Evolutionary conservation across 2,888 invertebrate species (phyloP), one percentile per base, ranked within the genome.

Genomic region (Hedychridium roseum): DNA sequence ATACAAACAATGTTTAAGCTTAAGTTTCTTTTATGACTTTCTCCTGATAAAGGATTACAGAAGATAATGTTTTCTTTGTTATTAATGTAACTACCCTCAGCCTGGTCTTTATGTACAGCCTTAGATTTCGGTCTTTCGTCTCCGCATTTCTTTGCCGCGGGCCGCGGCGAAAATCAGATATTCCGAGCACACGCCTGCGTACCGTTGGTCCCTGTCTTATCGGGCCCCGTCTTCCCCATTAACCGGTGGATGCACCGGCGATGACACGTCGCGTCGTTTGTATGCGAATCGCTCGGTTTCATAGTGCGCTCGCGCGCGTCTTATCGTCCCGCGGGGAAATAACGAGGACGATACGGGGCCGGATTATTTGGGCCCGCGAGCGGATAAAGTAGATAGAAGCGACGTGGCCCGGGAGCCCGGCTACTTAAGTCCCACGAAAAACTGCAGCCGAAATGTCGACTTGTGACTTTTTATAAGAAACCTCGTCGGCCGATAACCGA

Each of bases 221-320:
- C 34, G 18, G 14, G 16, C 34, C 34, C 17, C 23, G 54, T 41
- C 32, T 53, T 59, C 57, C 55, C 58, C 45, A 61, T 66, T 63
- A 57, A 65, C 63, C 40, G 42, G 43, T 49, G 46, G 31, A 31
- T 27, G 15, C 36, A n/a, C 44, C 1, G 14, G 31, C 37, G 52
- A 50, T 36, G 44, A 50, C 42, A 49, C 40, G 49, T 48, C 35
- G 43, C 43, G 39, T 57, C 57, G 48, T 64, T 62, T 53, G 62
- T 51, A 64, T 60, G 51, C 61, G 55, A 57, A 62, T 62, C 46
- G 31, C 46, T 48, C 42, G 45, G 41, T 38, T 27, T 47, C 6
- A 20, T 27, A 35, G 23, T 26, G 20, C 27, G 28, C 34, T 34
- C 18, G 11, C 35, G 11, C 28, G 16, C 34, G 17, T 12, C 34